phyloP scores from a whole-genome alignment of 1,140 invertebrate genomes.

The Papilio polyxenes region DNA sequence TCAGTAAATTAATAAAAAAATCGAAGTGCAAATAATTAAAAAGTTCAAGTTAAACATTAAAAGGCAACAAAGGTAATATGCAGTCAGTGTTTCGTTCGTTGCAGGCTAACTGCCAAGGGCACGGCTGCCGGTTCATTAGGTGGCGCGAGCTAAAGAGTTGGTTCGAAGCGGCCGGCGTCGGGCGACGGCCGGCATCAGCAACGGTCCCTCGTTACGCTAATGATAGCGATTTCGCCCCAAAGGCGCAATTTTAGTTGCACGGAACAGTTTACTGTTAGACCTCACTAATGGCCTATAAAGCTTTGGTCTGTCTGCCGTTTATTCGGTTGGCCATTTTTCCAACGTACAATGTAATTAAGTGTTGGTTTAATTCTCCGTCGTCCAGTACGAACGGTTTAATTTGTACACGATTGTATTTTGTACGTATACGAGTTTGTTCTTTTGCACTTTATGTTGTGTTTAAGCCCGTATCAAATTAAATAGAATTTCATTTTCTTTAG shows the following conservation, averaged over 20 bases:
- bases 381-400: slow-evolving; percentile 28
- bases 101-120: slow-evolving; percentile 58
- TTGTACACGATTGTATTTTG: slow-evolving; percentile 27
- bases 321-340: slow-evolving; percentile 51
- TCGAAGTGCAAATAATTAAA: background rate
- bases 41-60: slow-evolving; percentile 25
- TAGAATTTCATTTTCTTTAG: background rate
- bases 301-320: slow-evolving; percentile 50
- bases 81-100: slow-evolving; percentile 48
- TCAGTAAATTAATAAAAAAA: too few species aligned
- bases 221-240: slow-evolving; percentile 73
- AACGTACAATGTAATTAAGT: slow-evolving; percentile 38
- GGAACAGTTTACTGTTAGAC: slow-evolving; percentile 58
- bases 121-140: slow-evolving; percentile 66
- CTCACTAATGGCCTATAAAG: slow-evolving; percentile 58
- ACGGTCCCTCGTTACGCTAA: slow-evolving; percentile 73
- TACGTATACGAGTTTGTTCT: slow-evolving; percentile 13
- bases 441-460: background rate
- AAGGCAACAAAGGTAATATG: slow-evolving; percentile 39
- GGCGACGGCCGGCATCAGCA: slow-evolving; percentile 61
- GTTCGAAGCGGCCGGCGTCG: slow-evolving; percentile 51
- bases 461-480: background rate
- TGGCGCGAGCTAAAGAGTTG: slow-evolving; percentile 61
- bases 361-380: slow-evolving; percentile 34
- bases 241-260: slow-evolving; percentile 68